These are phyloP conservation scores for Ancistrus triradiatus DNA, from an alignment of 2,113 vertebrate genomes.

Conservation along the genomic window DNA sequence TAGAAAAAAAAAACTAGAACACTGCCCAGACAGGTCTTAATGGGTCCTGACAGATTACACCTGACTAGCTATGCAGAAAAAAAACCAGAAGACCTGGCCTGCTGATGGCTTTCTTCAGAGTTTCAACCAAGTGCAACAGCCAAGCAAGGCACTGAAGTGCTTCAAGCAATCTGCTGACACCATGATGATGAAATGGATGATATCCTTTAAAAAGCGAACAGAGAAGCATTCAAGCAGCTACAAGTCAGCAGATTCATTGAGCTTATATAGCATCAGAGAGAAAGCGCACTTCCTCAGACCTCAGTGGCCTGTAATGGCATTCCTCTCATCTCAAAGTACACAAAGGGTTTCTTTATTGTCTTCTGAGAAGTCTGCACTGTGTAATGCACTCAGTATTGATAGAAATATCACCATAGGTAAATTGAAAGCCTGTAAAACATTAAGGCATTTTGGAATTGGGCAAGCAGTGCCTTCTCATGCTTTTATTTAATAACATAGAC, in stretches of 20 bases:
- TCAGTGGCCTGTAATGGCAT: constrained; percentile 23
- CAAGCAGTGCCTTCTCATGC: neutral
- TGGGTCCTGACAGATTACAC: constrained; percentile 20
- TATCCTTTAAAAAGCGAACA: constrained; percentile 30
- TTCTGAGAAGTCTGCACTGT: constrained; percentile 13
- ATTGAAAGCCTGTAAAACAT: constrained; percentile 12
- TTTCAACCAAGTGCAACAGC: neutral
- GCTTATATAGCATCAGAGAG: constrained; percentile 31
- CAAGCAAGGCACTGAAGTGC: constrained; percentile 13
- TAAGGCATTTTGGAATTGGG: constrained; percentile 16
- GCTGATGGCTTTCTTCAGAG: constrained; percentile 27
- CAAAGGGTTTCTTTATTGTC: constrained; percentile 40
- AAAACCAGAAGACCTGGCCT: constrained; percentile 1
- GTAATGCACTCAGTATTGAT: constrained; percentile 30
- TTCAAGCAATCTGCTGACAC: constrained; percentile 26
- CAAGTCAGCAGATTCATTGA: constrained; percentile 41
- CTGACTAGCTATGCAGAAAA: constrained; percentile 20
- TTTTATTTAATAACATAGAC: constrained; percentile 20
- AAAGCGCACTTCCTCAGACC: constrained; percentile 4
- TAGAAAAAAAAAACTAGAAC: neutral
- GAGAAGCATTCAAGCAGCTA: constrained; percentile 32
- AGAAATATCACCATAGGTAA: constrained; percentile 21
- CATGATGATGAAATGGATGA: constrained; percentile 32
- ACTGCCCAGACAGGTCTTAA: constrained; percentile 7
- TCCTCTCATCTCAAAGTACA: constrained; percentile 29